These are phyloP conservation scores for Drosophila helvetica DNA, from an alignment of 2,888 invertebrate genomes.

Conservation along the genomic window DNA sequence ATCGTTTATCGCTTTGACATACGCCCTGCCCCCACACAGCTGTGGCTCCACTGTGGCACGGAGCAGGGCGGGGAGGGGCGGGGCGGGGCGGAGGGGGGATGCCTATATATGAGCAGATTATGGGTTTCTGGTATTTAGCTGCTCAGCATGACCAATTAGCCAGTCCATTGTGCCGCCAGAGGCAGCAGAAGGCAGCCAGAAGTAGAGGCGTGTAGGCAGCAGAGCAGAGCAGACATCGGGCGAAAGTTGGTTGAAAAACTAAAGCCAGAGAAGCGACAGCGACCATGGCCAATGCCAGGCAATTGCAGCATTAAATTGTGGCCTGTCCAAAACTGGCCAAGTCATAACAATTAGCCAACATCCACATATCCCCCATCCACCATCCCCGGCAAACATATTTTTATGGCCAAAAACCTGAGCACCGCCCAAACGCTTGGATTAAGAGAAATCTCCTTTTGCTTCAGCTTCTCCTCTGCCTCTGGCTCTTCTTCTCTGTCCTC, in stretches of 20 bases:
- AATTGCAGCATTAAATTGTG: slow-evolving; percentile 53
- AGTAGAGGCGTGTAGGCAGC: slow-evolving; percentile 17
- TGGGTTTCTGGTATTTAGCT: slow-evolving; percentile 62
- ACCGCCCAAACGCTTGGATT: slow-evolving; percentile 40
- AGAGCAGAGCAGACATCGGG: slow-evolving; percentile 15
- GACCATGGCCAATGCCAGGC: slow-evolving; percentile 35
- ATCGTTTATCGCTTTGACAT: slow-evolving; percentile 53
- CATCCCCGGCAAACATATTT: slow-evolving; percentile 47
- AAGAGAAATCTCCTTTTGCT: slow-evolving; percentile 33
- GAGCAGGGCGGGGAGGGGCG: no score
- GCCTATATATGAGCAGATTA: slow-evolving; percentile 66
- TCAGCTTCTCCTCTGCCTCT: slow-evolving; percentile 20
- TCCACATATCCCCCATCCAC: slow-evolving; percentile 1
- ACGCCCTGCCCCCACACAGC: neutral
- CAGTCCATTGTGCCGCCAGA: slow-evolving; percentile 44
- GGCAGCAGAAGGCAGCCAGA: slow-evolving; percentile 17
- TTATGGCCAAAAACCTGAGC: slow-evolving; percentile 53
- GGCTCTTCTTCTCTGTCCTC: slow-evolving; percentile 49
- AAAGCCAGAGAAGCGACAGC: slow-evolving; percentile 19
- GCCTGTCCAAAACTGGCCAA: slow-evolving; percentile 62
- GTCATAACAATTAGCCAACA: slow-evolving; percentile 70
- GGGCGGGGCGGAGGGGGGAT: neutral
- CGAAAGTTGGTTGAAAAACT: slow-evolving; percentile 51
- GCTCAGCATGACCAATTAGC: slow-evolving; percentile 69
- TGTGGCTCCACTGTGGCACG: neutral